These are phyloP conservation scores for Protula sp. DNA, from an alignment of 2,888 invertebrate species.

Conservation along the genomic window DNA sequence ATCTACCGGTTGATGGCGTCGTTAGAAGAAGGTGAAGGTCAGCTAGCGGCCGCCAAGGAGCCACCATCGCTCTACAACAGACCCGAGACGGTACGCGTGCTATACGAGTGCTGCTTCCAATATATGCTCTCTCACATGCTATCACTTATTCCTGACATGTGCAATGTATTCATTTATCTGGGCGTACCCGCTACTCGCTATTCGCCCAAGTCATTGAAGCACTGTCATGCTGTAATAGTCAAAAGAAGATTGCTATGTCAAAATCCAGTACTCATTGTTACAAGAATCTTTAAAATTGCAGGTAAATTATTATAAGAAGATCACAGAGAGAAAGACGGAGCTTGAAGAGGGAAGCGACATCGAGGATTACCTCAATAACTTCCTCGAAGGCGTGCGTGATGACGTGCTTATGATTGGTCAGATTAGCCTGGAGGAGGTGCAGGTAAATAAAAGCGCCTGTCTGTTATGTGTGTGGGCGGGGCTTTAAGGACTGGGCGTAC, in stretches of 20 bases:
- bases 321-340: slow-evolving; percentile 29
- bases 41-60: slow-evolving; percentile 17
- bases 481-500: no score
- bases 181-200: no score
- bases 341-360: slow-evolving; percentile 38
- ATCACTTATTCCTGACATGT: no score
- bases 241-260: no score
- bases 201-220: no score
- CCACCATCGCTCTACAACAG: slow-evolving; percentile 43
- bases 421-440: slow-evolving; percentile 44
- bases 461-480: no score
- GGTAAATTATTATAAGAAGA: slow-evolving; percentile 11
- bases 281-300: no score
- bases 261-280: no score
- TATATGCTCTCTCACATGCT: not conserved
- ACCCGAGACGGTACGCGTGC: slow-evolving; percentile 40
- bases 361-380: slow-evolving; percentile 37
- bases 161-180: no score
- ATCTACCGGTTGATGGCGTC: slow-evolving; percentile 39
- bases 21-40: slow-evolving; percentile 36
- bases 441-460: slow-evolving; percentile 20
- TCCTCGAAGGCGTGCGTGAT: slow-evolving; percentile 39
- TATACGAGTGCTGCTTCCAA: no score
- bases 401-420: slow-evolving; percentile 47
- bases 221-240: no score